Evolutionary conservation across 64 coral and sea anemone species (phyloP).

Genomic region (Trachythela sp.): DNA sequence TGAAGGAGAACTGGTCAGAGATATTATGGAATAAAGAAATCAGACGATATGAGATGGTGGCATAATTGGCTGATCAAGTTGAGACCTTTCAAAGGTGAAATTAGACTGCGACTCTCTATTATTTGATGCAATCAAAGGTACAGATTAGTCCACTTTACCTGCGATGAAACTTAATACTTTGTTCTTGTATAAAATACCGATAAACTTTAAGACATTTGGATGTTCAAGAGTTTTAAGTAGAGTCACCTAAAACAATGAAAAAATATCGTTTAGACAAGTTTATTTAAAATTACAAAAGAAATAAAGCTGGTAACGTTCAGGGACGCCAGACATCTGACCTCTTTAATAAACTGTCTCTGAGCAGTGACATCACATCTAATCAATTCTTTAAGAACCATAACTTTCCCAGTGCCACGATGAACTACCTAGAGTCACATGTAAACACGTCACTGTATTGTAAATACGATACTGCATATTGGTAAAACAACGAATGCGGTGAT

Average conservation of each 20-base stretch:
- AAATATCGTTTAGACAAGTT: not conserved
- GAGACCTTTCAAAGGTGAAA: too few relatives aligned
- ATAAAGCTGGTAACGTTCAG: too few relatives aligned
- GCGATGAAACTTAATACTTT: constrained; percentile 76
- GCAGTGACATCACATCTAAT: constrained; percentile 62
- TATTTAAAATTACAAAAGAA: not conserved
- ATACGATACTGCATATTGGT: too few relatives aligned
- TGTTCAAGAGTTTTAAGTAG: constrained; percentile 85
- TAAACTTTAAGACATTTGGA: constrained; percentile 79
- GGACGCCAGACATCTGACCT: constrained; percentile 31
- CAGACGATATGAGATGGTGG: too few relatives aligned
- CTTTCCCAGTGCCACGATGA: constrained; percentile 71
- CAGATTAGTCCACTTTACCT: constrained; percentile 41
- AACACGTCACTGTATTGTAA: not conserved
- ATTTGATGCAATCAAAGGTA: too few relatives aligned
- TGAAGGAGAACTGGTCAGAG: too few relatives aligned
- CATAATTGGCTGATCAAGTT: too few relatives aligned
- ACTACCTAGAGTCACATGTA: constrained; percentile 48
- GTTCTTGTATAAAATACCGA: constrained; percentile 85
- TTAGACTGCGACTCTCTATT: too few relatives aligned
- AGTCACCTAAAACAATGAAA: constrained; percentile 47
- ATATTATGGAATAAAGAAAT: too few relatives aligned
- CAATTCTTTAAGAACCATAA: constrained; percentile 94
- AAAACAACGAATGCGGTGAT: too few relatives aligned
- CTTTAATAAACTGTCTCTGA: constrained; percentile 73